Evolutionary conservation across 1,140 invertebrate species (phyloP), one percentile per base, ranked within the genome.

Genomic region (Conus ventricosus): DNA sequence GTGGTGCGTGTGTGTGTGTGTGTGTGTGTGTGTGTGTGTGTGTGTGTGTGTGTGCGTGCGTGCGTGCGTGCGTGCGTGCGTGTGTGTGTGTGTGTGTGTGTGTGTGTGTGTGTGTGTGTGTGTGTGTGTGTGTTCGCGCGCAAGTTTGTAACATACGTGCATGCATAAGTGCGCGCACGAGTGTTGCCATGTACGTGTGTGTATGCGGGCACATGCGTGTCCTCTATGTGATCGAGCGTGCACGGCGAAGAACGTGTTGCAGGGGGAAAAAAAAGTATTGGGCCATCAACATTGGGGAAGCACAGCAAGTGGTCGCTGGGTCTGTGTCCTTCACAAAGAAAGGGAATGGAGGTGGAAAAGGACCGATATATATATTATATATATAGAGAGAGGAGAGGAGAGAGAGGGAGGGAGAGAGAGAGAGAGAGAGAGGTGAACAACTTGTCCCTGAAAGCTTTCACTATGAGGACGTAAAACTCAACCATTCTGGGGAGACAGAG

Each of bases 71-170:
- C 5, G 76, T n/a, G 76, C 5, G 76, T 80, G 76, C 4, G 76
- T 80, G 76, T 80, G 76, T 80, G 76, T 23, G 76, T 51, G 76
- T 23, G 76, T 51, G 76, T 23, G 76, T 51, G 76, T 51, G 76
- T 51, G 76, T 80, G n/a, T 23, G 76, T 80, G 76, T 80, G 39
- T n/a, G 76, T 80, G 76, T 80, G 39, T n/a, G 76, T 80, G n/a
- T 25, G 39, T 51, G 76, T 80, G 76, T 80, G 39, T 78, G 75
- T 78, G 75, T 78, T 11, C 27, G 75, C 60, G 60, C 60, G 60
- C 60, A 20, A 11, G 60, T 39, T 39, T 39, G 39, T 39, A 3
- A 39, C 39, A 39, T 3, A 39, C 39, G 39, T 39, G 39, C 3
- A 39, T 39, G 39, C 39, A 39, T 39, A 39, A 39, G 39, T 39